Evolutionary conservation across 2,888 invertebrate genomes (phyloP), one percentile per base, ranked within the genome.

Genomic region (Torymus tubicola): DNA sequence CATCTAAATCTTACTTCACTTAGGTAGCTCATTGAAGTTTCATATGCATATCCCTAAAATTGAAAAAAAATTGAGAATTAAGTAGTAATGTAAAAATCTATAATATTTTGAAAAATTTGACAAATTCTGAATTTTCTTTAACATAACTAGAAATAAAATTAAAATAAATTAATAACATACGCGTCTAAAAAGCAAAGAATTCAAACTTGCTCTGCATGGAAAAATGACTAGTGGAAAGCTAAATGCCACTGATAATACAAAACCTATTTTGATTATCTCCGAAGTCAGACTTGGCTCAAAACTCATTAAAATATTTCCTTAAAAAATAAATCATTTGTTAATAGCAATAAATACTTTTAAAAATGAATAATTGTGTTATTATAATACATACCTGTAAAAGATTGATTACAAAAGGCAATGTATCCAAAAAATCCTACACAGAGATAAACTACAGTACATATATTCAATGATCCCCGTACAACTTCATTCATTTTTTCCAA

Each of bases 181-280:
- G 81, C 85, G 83, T 68, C 85, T 85, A 77, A 96, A 98, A 8
- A 98, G 91, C 79, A 99, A 93, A 0, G 98, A 99, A 92, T 98
- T 96, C 31, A 99, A 92, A 88, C 98, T 98, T 13, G 97, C 97
- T 80, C 99, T 92, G 88, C 98, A 98, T 0, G 99, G 99, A 91
- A 99, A 99, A 89, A 99, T 96, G 85, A 98, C 97, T 83, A 99
- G 93, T 0, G 99, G 99, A 92, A 99, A 99, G 88, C 98, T 98
- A 90, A 98, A 96, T 16, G 98, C 98, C 52, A 99, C 94, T 0
- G 98, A 98, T 86, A 98, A 92, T 11, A 99, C 96, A 92, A 99
- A 99, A 42, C 98, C 97, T 83, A 98, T 93, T 93, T 98, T 98
- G 87, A 99, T 97, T 79, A 96, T 93, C 91, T 98, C 97, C 85